These are phyloP conservation scores for Crocidura indochinensis DNA, from an alignment of 2,797 vertebrate genomes.

Conservation along the genomic window DNA sequence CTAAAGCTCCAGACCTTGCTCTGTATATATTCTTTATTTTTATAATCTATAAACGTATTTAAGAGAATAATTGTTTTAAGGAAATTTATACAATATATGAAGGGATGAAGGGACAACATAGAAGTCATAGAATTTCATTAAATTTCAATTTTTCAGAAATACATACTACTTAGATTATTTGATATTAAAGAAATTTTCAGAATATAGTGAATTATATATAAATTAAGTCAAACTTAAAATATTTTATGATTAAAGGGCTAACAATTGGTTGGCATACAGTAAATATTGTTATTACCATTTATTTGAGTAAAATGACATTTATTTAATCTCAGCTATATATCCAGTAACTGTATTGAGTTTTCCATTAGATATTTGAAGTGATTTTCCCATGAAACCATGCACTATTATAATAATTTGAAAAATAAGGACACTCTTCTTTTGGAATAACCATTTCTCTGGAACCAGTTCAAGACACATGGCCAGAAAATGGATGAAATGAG, in stretches of 20 bases:
- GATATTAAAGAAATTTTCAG: neutral
- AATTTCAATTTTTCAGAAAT: too few species aligned
- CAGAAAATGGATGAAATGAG: conserved; percentile 29
- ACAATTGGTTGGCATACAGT: neutral
- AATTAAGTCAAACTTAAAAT: neutral
- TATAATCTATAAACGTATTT: neutral
- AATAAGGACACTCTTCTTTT: neutral
- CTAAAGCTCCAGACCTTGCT: too few species aligned
- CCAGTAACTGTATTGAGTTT: neutral
- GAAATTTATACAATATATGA: neutral
- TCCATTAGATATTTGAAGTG: neutral
- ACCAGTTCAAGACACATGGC: conserved; percentile 25
- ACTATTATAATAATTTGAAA: conserved; percentile 28
- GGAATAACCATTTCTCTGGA: neutral
- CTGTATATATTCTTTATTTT: conserved; percentile 6
- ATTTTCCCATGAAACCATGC: neutral
- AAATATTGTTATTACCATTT: neutral
- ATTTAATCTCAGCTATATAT: neutral
- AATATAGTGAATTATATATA: neutral
- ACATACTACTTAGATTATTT: neutral
- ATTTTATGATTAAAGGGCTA: conserved; percentile 44
- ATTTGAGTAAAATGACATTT: conserved; percentile 46
- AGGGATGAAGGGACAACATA: neutral
- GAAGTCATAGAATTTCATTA: too few species aligned
- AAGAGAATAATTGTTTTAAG: neutral